Base-by-base conservation (phyloP, 2,888 invertebrate species). In the Troilus luridus region DNA sequence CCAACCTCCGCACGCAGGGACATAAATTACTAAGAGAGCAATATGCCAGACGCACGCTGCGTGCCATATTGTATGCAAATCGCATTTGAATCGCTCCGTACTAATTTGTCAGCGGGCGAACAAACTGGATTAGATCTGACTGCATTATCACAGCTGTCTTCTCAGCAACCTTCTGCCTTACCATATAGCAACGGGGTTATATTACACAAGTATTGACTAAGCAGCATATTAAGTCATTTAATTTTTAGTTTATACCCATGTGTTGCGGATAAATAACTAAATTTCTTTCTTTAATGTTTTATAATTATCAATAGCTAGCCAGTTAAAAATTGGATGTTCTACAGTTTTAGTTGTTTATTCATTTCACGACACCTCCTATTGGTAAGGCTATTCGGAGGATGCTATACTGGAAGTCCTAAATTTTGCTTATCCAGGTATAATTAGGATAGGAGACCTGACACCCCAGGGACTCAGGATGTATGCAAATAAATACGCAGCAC, bases 21-120 rank as follows among this genome's bases (percentile, higher is more conserved):
- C 56, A 85, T 85, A 56, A 85, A 85, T 85, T 85, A 85, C 56
- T 21, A 11, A 85, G 72, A 41, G 72, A 77, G 72, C 72, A 77
- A 77, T 77, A 77, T 77, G 72, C 72, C 85, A 56, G 41, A 56
- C 85, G 56, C 85, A 85, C 21, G n/a, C 56, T 58, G 85, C 85
- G 85, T 85, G 85, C 85, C 54, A 56, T 85, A 58, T 58, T 85
- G 85, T 85, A 85, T 85, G 85, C 85, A 85, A 85, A 85, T 85
- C 10, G 85, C n/a, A 85, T 85, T 85, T 54, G 85, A 85, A 85
- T 85, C 85, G 7, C 41, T 41, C 72, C 41, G 17, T 77, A 41
- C 72, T 77, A 77, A 77, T 77, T 77, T 77, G 72, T 41, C 72
- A 77, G 27, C 17, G 10, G 41, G 72, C 72, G 17, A 77, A 41